Conservation (phyloP, 1,140 invertebrate species). For the Meloidogyne hapla region DNA sequence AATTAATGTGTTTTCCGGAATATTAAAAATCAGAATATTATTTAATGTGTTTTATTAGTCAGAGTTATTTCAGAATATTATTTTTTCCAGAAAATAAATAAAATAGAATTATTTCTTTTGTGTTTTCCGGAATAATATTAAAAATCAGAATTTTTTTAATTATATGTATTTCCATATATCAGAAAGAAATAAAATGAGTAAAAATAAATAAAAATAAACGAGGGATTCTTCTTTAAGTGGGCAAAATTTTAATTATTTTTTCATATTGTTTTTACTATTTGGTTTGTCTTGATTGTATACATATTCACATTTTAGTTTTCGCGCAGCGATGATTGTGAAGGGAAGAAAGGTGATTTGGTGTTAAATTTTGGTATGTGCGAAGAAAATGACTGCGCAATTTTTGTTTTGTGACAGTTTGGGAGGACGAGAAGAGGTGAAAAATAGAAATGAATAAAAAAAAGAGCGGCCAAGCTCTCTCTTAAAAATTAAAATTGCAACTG, state of each 20-base stretch:
- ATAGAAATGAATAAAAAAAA: neutral
- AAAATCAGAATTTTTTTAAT: neutral
- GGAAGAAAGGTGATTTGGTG: neutral
- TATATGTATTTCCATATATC: neutral
- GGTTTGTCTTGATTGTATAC: neutral
- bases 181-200: neutral
- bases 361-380: neutral
- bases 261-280: neutral
- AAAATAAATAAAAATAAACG: too few relatives aligned
- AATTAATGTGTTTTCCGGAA: too few relatives aligned
- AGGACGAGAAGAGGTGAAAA: neutral
- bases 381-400: neutral
- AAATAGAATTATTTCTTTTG: neutral
- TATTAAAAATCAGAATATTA: too few relatives aligned
- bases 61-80: too few relatives aligned
- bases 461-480: neutral
- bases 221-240: neutral
- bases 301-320: neutral
- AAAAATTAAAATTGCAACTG: neutral
- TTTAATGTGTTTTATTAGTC: too few relatives aligned
- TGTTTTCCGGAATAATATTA: neutral
- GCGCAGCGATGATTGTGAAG: neutral
- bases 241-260: slow-evolving; percentile 1
- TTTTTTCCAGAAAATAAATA: too few relatives aligned
- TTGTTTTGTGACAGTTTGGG: neutral